Base-by-base conservation (phyloP, 2,888 invertebrate species). In the Latrodectus hesperus region DNA sequence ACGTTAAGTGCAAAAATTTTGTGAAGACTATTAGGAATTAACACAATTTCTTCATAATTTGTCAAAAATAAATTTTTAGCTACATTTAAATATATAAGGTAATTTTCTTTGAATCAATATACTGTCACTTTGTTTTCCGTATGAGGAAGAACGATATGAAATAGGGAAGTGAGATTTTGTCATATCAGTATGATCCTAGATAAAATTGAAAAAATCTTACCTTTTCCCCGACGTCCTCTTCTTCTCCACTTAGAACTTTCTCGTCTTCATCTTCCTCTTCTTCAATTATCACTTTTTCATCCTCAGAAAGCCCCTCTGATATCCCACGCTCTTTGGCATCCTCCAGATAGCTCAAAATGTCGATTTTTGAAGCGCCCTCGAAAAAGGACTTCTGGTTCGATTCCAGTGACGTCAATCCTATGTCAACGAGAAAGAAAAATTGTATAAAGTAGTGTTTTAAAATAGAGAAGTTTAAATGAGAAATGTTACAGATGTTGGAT, bases 271-370 rank as follows among this genome's bases (percentile, higher is more conserved):
- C 89, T 53, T 38, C 38, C n/a, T 88, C 88, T 14, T 89, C 89
- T 16, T 86, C 84, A 8, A 85, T 65, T 12, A 88, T 76, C 26
- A 77, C 75, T 12, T 81, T 82, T 49, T 89, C 84, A 53, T 84
- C 82, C 64, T 88, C 88, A n/a, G 83, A 83, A 14, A 82, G 68
- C 5, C 84, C 76, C 60, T 83, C 81, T 5, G 86, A 79, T 14
- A 89, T 52, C 9, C 89, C 89, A 38, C 90, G 83, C 73, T 91
- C 91, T 68, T 90, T 90, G 55, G 91, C 91, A 88, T 96, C 97
- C 88, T 97, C 97, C 89, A 98, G 93, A 91, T 97, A 97, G 88
- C 96, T 96, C 77, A 98, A 93, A 91, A 98, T 96, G 91, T 98
- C 97, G 91, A 97, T 96, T 92, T 97, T 97, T 16, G 96, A 96